Percentiles rank a stretch among this genome's conserved stretches.
phyloP scores from a whole-genome alignment of 1,140 invertebrate species.

The Elymnias hypermnestra region DNA sequence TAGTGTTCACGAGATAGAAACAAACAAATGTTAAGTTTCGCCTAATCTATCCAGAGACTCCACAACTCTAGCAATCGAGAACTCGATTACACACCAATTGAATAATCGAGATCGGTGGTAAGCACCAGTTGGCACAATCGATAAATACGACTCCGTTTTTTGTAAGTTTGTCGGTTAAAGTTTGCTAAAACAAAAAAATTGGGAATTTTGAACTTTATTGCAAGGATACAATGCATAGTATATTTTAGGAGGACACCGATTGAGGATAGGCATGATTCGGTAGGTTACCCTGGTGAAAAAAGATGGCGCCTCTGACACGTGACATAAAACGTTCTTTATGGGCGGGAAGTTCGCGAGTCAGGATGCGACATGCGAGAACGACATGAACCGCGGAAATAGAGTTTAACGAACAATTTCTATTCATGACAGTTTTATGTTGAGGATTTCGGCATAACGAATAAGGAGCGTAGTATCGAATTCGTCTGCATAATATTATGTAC shows the following conservation, averaged over 20 bases:
- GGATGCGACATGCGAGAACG: conserved; percentile 58
- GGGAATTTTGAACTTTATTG: conserved; percentile 40
- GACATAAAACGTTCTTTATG: conserved; percentile 68
- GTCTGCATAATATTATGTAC: conserved; percentile 14
- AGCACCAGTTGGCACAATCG: conserved; percentile 72
- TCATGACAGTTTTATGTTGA: conserved; percentile 54
- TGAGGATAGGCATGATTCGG: conserved; percentile 30
- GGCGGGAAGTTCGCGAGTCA: conserved; percentile 58
- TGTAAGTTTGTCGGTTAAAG: conserved; percentile 29
- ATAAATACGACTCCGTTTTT: conserved; percentile 56
- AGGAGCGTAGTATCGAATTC: conserved; percentile 12
- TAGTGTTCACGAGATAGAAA: not conserved
- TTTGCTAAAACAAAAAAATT: conserved; percentile 29
- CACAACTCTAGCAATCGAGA: conserved; percentile 44
- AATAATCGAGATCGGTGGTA: conserved; percentile 60
- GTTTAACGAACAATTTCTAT: conserved; percentile 57
- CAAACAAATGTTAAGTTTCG: conserved; percentile 8
- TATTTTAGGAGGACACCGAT: conserved; percentile 18
- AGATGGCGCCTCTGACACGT: conserved; percentile 64
- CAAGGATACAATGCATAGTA: conserved; percentile 35
- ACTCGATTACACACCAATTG: conserved; percentile 51
- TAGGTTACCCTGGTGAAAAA: conserved; percentile 42
- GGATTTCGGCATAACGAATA: conserved; percentile 23
- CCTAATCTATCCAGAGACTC: conserved; percentile 15
- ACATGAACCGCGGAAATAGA: conserved; percentile 60